Conservation (phyloP, 2,797 vertebrate species). For the Amazona ochrocephala region DNA sequence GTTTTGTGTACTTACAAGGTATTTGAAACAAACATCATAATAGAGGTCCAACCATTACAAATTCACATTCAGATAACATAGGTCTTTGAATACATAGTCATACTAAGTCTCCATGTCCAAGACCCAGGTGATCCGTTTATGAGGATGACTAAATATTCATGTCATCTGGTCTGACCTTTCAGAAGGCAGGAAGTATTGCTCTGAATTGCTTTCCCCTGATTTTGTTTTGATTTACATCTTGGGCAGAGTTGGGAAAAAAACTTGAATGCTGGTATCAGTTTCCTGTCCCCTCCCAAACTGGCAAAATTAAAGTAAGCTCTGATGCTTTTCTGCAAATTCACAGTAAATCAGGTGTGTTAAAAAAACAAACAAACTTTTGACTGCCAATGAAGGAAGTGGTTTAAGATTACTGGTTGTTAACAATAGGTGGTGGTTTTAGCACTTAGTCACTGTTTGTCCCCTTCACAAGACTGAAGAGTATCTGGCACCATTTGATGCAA, state of each 20-base stretch:
- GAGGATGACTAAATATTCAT: background rate
- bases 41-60: background rate
- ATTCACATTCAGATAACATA: background rate
- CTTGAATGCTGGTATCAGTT: background rate
- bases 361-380: background rate
- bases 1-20: background rate
- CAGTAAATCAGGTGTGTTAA: background rate
- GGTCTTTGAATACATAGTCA: background rate
- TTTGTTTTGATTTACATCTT: background rate
- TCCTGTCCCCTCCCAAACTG: background rate
- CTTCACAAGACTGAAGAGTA: background rate
- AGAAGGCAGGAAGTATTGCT: background rate
- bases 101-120: background rate
- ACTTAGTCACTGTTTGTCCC: background rate
- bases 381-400: background rate
- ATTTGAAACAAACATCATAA: background rate
- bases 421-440: background rate
- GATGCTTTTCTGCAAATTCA: background rate
- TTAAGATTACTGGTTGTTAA: background rate
- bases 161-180: background rate
- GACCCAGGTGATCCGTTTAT: background rate
- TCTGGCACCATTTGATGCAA: background rate
- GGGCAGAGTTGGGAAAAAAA: background rate
- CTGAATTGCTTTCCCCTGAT: background rate
- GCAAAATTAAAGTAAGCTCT: background rate